Evolutionary conservation across 2,113 vertebrate genomes (phyloP).

Genomic region (Tretioscincus oriximinensis): DNA sequence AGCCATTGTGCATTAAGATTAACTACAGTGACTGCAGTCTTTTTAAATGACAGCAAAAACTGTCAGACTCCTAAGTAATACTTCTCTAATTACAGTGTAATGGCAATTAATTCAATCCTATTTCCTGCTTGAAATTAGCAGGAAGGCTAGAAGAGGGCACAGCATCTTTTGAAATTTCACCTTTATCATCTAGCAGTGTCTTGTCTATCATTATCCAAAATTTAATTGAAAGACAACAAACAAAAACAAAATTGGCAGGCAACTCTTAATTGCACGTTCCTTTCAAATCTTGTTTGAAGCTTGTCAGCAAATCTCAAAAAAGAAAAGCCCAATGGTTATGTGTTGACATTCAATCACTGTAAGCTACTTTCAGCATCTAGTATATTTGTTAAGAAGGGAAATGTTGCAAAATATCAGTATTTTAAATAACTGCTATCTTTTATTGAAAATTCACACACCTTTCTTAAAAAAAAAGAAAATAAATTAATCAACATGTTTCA

Average conservation of each 20-base stretch:
- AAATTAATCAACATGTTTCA: not conserved
- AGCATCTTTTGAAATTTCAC: conserved; percentile 58
- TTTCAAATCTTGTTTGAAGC: conserved; percentile 29
- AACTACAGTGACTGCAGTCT: conserved; percentile 60
- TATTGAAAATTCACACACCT: conserved; percentile 57
- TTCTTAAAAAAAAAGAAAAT: conserved; percentile 61
- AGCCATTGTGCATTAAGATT: conserved; percentile 45
- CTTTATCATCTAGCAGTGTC: conserved; percentile 41
- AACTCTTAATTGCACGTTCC: conserved; percentile 28
- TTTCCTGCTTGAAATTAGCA: conserved; percentile 49
- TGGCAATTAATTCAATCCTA: conserved; percentile 57
- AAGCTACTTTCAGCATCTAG: conserved; percentile 30
- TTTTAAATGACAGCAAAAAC: conserved; percentile 62
- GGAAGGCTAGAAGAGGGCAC: conserved; percentile 37
- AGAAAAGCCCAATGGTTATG: not conserved
- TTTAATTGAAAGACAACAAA: conserved; percentile 61
- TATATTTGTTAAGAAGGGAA: conserved; percentile 42
- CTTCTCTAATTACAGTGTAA: conserved; percentile 58
- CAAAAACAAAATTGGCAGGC: conserved; percentile 22
- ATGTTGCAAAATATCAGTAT: conserved; percentile 44
- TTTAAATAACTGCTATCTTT: conserved; percentile 49
- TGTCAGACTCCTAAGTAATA: conserved; percentile 24
- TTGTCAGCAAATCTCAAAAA: conserved; percentile 24
- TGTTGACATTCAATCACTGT: conserved; percentile 25
- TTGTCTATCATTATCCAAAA: conserved; percentile 59